These are phyloP conservation scores for Thunnus maccoyii DNA, from an alignment of 2,113 vertebrate genomes.

Conservation along the genomic window DNA sequence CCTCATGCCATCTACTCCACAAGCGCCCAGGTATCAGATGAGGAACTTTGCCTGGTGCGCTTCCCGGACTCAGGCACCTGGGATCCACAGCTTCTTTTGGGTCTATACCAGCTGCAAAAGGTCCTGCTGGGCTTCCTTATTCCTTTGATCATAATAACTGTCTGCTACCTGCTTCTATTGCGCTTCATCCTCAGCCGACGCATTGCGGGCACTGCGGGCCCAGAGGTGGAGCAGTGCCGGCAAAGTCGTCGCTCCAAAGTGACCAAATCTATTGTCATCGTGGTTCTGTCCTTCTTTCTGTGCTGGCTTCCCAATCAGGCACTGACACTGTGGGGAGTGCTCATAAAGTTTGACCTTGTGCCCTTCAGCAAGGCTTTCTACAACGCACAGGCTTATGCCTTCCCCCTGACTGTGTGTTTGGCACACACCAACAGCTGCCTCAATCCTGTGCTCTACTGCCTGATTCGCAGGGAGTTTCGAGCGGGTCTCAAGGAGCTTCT, in stretches of 20 bases:
- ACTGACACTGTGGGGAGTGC: conserved; percentile 86
- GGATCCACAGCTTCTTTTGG: conserved; percentile 87
- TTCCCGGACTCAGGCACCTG: conserved; percentile 86
- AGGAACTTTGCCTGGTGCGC: conserved; percentile 88
- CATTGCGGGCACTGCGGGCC: conserved; percentile 59
- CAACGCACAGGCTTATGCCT: conserved; percentile 86
- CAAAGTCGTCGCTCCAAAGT: conserved; percentile 83
- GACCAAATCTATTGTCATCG: conserved; percentile 86
- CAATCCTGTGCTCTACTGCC: conserved; percentile 88
- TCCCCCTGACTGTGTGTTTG: conserved; percentile 86
- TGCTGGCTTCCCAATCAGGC: conserved; percentile 91
- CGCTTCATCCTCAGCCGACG: conserved; percentile 82
- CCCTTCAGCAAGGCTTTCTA: conserved; percentile 88
- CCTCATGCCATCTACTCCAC: conserved; percentile 88
- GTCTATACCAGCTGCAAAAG: conserved; percentile 88
- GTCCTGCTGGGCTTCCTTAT: conserved; percentile 87
- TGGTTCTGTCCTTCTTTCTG: conserved; percentile 89
- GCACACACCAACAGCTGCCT: conserved; percentile 90
- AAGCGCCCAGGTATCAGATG: conserved; percentile 82
- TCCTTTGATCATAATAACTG: conserved; percentile 84
- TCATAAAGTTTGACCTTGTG: conserved; percentile 88
- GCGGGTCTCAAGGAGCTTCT: conserved; percentile 85
- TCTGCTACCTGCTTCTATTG: conserved; percentile 86
- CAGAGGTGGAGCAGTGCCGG: conserved; percentile 74
- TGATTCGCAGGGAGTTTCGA: conserved; percentile 85